Percentiles rank a stretch among this genome's conserved stretches.
Conservation (phyloP, 2,797 vertebrate species). For the Epinephelus coioides region DNA sequence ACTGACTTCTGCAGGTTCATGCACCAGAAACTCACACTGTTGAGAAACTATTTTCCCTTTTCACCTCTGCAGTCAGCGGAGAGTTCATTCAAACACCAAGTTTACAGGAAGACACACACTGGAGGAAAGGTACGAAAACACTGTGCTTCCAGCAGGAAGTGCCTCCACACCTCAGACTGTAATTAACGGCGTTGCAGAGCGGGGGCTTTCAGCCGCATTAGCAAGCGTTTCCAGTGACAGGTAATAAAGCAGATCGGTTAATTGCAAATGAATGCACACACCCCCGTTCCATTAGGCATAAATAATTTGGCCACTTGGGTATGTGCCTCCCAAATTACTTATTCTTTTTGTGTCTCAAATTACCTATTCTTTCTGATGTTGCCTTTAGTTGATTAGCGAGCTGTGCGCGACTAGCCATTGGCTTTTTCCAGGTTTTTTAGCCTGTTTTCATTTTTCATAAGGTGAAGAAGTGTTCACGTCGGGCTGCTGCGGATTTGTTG, state of each 20-base stretch:
- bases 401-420: conserved; percentile 83
- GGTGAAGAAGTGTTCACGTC: conserved; percentile 47
- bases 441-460: conserved; percentile 66
- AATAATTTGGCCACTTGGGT: conserved; percentile 90
- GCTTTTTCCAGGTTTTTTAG: conserved; percentile 80
- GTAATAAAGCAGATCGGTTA: conserved; percentile 85
- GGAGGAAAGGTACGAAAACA: conserved; percentile 37
- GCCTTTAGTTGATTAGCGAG: conserved; percentile 87
- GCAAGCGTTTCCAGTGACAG: conserved; percentile 80
- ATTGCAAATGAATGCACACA: conserved; percentile 84
- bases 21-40: neutral
- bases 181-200: conserved; percentile 63
- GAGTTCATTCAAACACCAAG: conserved; percentile 5
- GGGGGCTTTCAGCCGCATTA: conserved; percentile 64
- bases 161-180: conserved; percentile 71
- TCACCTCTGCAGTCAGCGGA: conserved; percentile 1
- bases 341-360: conserved; percentile 91
- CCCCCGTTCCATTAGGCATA: conserved; percentile 87
- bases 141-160: conserved; percentile 60
- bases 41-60: neutral
- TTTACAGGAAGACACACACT: conserved; percentile 27
- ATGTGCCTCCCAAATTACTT: conserved; percentile 87
- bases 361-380: conserved; percentile 91
- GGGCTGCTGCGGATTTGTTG: conserved; percentile 22
- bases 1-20: neutral